Evolutionary conservation across 2,113 vertebrate genomes (phyloP).

Genomic region (Cyrtonyx montezumae): DNA sequence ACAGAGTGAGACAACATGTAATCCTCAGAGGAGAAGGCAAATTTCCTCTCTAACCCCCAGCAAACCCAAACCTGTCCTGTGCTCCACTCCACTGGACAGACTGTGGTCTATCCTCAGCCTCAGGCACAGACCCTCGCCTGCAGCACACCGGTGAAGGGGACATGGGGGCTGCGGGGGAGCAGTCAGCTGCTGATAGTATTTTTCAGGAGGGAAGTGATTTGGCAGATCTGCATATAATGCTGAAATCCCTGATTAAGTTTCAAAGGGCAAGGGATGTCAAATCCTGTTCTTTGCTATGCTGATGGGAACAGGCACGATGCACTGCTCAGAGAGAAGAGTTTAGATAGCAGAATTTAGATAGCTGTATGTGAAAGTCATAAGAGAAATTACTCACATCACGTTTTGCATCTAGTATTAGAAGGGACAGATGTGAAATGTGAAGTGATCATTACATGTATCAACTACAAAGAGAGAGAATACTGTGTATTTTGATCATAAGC

Average conservation of each 20-base stretch:
- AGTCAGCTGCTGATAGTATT: neutral
- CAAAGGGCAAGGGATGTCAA: neutral
- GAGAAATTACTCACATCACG: neutral
- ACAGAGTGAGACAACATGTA: neutral
- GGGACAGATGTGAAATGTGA: neutral
- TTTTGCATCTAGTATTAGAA: neutral
- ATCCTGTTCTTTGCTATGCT: neutral
- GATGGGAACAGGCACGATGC: rapidly evolving
- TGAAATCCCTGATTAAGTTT: neutral
- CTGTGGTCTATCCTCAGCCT: rapidly evolving
- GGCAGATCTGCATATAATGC: neutral
- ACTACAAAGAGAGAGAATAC: neutral
- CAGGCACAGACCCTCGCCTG: neutral
- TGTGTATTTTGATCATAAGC: neutral
- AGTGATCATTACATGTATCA: neutral
- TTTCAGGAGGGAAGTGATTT: neutral
- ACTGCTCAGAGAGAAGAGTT: neutral
- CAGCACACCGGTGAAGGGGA: rapidly evolving
- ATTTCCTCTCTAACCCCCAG: neutral
- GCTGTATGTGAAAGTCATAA: neutral
- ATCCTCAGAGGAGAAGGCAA: rapidly evolving
- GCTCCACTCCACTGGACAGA: neutral
- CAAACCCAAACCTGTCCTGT: neutral
- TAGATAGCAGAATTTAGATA: neutral
- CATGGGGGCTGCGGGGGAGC: neutral